Base-by-base conservation (phyloP, 2,113 vertebrate genomes). In the Marcusenius ussheri region DNA sequence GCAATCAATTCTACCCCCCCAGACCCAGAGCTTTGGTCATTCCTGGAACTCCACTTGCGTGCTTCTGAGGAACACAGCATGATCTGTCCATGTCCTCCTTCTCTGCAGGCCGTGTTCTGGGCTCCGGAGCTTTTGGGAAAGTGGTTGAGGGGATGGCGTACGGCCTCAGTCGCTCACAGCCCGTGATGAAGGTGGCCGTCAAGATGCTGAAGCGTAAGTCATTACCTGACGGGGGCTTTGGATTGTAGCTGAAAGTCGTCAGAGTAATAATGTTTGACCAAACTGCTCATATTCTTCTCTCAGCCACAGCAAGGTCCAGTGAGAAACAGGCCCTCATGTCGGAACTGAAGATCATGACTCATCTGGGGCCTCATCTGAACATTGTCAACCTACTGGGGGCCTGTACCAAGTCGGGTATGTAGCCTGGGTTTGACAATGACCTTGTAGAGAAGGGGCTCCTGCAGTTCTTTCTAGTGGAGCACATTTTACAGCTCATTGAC, bases 251-350 rank as follows among this genome's bases (percentile, higher is more conserved):
- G 35, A 70, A 31, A 1, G n/a, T 70, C 27, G 0, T 1, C 66
- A 88, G 8, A 42, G 45, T 13, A 35, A 77, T 9, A 89, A 83
- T 62, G 39, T 39, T 47, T 80, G 84, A 91, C 11, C 17, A 39
- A 87, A 5, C 15, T 0, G n/a, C 74, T 45, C 80, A 0, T 58
- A 5, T 27, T 56, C 84, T 89, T 91, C 91, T 56, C 89, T 94
- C 93, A 99, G 98, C 98, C 90, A 99, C 98, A 1, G 98, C 98
- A 4, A 97, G 98, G 92, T 98, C 98, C 92, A 99, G 98, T 90
- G 98, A 99, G 93, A 99, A 99, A 87, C 98, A 99, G 90, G 98
- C 98, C 0, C 97, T 99, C 88, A 99, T 99, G 98, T 99, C 98
- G 24, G 98, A 99, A 91, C 95, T 99, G 95, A 99, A 99, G 96